phyloP scores from a whole-genome alignment of 2,797 vertebrate genomes.

The Buceros bicornis region DNA sequence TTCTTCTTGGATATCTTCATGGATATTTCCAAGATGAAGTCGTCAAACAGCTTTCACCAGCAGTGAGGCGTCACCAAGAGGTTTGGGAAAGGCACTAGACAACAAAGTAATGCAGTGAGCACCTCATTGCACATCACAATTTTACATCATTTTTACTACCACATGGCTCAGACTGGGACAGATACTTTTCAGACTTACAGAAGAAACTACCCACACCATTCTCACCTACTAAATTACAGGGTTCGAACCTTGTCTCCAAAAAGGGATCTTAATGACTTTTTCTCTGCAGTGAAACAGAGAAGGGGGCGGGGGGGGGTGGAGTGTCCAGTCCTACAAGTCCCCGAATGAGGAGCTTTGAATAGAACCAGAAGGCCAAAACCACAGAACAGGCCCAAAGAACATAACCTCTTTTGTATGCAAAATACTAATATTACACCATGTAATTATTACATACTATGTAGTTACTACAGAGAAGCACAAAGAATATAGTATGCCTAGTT shows the following conservation, averaged over 20 bases:
- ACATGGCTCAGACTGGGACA: fast-evolving
- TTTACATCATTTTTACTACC: background rate
- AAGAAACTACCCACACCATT: background rate
- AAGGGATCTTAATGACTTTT: no score
- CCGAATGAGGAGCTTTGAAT: background rate
- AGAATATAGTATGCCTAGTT: no score
- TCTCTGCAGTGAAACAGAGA: background rate
- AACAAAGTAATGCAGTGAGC: background rate
- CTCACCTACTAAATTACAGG: background rate
- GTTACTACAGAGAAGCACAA: background rate
- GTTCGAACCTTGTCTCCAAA: background rate
- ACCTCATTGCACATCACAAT: background rate
- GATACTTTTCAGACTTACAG: background rate
- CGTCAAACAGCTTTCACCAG: background rate
- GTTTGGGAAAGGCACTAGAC: background rate
- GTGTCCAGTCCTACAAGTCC: background rate
- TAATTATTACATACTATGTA: background rate
- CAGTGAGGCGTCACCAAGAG: background rate
- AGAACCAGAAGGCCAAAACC: background rate
- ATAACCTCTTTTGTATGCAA: background rate
- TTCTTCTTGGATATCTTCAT: background rate
- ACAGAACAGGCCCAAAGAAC: background rate
- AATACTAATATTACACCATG: no score
- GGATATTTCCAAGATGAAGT: background rate
- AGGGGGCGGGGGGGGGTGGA: background rate